Base-by-base conservation (phyloP, 1,140 invertebrate species). In the Drosophila truncata region DNA sequence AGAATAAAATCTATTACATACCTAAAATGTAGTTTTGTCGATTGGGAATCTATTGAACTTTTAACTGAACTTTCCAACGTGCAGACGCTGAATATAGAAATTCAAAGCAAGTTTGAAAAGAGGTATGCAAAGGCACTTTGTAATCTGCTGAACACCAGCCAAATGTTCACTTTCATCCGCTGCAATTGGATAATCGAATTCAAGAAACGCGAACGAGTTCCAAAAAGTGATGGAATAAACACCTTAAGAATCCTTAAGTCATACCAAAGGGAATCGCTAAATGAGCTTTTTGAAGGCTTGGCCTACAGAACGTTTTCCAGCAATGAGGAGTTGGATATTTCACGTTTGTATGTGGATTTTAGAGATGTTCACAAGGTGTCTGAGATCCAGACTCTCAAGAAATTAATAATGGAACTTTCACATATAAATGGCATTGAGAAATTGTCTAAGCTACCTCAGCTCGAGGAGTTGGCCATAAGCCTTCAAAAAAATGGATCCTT, bases 61-160 rank as follows among this genome's bases (percentile, higher is more conserved):
- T 18, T 47, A n/a, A 16, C 16, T 62, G 16, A 61, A 18, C n/a
- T 61, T 10, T 13, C 10, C 10, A 52, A 52, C 29, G n/a, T 61
- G 20, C 29, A 52, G 18, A 7, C 31, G 3, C 14, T 25, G 2
- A 1, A 31, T 20, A 33, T 61, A 2, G 8, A 2, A 16, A 23
- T 49, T 8, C 2, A 10, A 6, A 27, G 14, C 16, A 10, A 14
- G 10, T 47, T 23, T 9, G 2, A 14, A 8, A 31, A 11, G 3
- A 10, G 2, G 10, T 29, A 8, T 11, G 25, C 58, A 25, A n/a
- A 6, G 20, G 13, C 4, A n/a, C 2, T 61, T 13, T 29, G 5
- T 9, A 25, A 52, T 14, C 16, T 61, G 20, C 31, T 61, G 35
- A 14, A 4, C 9, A 5, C 11, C n/a, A 25, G 20, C 20, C 16